Evolutionary conservation across 2,113 vertebrate species (phyloP).

Genomic region (Ictidomys tridecemlineatus): DNA sequence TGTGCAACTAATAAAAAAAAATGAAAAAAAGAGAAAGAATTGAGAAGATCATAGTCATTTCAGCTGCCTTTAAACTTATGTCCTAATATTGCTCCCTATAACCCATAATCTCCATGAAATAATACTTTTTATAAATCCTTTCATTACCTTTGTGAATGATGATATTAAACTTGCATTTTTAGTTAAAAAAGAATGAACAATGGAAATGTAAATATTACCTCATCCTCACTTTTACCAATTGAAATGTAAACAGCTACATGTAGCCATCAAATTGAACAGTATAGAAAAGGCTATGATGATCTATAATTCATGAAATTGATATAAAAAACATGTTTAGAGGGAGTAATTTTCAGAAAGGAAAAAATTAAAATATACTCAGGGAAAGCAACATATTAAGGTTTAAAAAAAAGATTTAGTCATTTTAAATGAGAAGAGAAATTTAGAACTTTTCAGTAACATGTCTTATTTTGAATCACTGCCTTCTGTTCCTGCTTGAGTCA

Average conservation of each 20-base stretch:
- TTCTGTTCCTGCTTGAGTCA: not conserved
- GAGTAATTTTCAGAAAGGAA: constrained; percentile 50
- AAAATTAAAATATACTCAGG: constrained; percentile 25
- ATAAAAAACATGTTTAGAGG: not conserved
- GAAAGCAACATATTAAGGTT: not conserved
- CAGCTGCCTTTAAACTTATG: not conserved
- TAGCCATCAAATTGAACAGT: not conserved
- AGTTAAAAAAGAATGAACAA: not conserved
- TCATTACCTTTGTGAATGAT: not conserved
- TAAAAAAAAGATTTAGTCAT: not conserved
- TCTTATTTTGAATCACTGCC: not conserved
- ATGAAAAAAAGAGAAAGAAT: not conserved
- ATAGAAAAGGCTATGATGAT: not conserved
- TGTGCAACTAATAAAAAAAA: no score
- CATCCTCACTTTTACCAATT: constrained; percentile 52
- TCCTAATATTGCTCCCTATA: not conserved
- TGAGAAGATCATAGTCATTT: not conserved
- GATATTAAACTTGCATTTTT: constrained; percentile 13
- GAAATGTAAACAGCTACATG: constrained; percentile 32
- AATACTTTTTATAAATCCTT: not conserved
- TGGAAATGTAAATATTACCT: constrained; percentile 27
- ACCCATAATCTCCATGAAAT: not conserved
- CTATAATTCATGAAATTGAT: not conserved
- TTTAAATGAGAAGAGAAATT: not conserved
- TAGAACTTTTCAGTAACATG: not conserved